These are phyloP conservation scores for Crematogaster levior DNA, from an alignment of 2,888 invertebrate species.

Conservation along the genomic window DNA sequence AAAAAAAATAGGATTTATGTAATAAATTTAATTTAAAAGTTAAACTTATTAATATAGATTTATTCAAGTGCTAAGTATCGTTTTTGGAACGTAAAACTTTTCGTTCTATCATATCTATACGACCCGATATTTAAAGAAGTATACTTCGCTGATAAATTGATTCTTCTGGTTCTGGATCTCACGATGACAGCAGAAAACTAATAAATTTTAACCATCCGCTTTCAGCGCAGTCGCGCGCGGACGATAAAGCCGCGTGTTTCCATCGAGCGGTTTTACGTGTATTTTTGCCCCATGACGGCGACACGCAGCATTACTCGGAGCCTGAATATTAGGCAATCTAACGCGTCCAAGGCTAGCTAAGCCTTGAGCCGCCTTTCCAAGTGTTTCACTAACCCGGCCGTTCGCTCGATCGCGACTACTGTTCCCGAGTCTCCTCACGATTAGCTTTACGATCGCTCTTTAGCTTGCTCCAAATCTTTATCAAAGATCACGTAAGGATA, in stretches of 20 bases:
- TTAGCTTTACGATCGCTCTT: conserved; percentile 61
- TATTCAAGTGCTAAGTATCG: neutral
- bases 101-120: neutral
- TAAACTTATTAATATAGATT: neutral
- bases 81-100: neutral
- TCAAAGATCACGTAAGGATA: neutral
- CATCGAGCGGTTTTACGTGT: conserved; percentile 62
- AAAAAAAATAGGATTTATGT: neutral
- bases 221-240: conserved; percentile 27
- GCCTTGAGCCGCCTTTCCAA: conserved; percentile 85
- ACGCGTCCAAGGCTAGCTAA: conserved; percentile 85
- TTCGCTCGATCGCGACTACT: conserved; percentile 67
- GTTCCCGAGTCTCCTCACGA: conserved; percentile 56
- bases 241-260: conserved; percentile 31
- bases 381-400: conserved; percentile 80
- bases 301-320: conserved; percentile 75
- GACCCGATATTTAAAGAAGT: neutral
- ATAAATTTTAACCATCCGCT: conserved; percentile 18
- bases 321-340: conserved; percentile 85
- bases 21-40: neutral
- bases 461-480: conserved; percentile 54
- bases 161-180: neutral
- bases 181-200: neutral
- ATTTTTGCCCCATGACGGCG: conserved; percentile 72
- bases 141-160: neutral